These are phyloP conservation scores for Alces alces DNA, from an alignment of 2,113 vertebrate genomes.

Conservation along the genomic window DNA sequence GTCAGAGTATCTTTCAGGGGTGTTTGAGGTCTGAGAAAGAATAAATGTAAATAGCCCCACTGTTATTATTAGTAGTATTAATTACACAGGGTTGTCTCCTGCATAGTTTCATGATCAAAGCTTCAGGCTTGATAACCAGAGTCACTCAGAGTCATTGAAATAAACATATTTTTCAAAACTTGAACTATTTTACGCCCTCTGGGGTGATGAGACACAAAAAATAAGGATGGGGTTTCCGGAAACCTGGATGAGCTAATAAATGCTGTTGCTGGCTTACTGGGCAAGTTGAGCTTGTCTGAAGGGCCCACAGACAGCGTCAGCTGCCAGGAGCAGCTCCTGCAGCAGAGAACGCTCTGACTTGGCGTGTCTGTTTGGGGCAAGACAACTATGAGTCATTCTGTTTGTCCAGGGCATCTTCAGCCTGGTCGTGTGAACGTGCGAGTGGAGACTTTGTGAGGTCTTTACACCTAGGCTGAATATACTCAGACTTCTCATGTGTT, in stretches of 20 bases:
- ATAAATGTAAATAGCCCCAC: background rate
- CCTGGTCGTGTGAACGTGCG: background rate
- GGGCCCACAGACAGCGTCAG: background rate
- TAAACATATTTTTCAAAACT: slow-evolving; percentile 47
- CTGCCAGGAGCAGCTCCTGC: background rate
- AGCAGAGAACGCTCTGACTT: background rate
- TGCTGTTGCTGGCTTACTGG: background rate
- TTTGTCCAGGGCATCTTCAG: background rate
- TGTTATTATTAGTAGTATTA: background rate
- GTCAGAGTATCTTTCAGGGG: background rate
- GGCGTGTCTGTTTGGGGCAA: background rate
- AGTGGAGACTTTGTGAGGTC: background rate
- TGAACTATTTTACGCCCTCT: slow-evolving; percentile 25
- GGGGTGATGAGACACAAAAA: background rate
- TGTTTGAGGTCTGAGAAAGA: slow-evolving; percentile 14
- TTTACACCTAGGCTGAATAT: background rate
- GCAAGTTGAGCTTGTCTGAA: background rate
- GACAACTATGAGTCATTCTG: background rate
- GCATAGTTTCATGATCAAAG: background rate
- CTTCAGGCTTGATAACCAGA: background rate
- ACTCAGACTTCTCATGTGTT: background rate
- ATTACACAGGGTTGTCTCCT: background rate
- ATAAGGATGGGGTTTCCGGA: background rate
- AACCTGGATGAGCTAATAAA: background rate
- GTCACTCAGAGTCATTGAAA: background rate